A percentile compares a stretch with the other conserved stretches of the same genome.
phyloP scores from a whole-genome alignment of 2,888 invertebrate genomes.

The Biston betularia region DNA sequence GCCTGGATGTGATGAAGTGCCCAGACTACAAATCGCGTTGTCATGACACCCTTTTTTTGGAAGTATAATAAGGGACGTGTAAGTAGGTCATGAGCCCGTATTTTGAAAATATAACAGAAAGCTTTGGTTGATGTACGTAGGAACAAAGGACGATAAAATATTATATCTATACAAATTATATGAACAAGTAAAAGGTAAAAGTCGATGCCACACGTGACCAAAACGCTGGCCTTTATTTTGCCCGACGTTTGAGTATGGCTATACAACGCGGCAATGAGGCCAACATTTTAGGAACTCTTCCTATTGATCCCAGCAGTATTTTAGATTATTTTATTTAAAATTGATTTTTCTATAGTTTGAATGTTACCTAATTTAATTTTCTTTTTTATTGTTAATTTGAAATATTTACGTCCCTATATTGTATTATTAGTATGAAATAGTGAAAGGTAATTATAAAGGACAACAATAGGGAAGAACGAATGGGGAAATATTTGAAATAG shows the following conservation, averaged over 20 bases:
- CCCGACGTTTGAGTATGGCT: too few relatives aligned
- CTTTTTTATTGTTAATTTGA: too few relatives aligned
- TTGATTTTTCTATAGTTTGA: too few relatives aligned
- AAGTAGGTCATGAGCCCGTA: conserved; percentile 10
- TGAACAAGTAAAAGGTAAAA: background rate
- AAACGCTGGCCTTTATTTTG: background rate
- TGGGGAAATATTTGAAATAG: background rate
- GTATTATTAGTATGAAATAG: too few relatives aligned
- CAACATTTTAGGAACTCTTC: too few relatives aligned
- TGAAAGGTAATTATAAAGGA: too few relatives aligned
- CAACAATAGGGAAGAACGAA: background rate
- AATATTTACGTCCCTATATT: too few relatives aligned
- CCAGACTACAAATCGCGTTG: conserved; percentile 43
- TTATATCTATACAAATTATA: background rate
- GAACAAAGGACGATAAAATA: background rate
- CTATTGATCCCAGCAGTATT: too few relatives aligned
- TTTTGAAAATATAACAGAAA: background rate
- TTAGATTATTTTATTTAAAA: too few relatives aligned
- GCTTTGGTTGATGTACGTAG: background rate
- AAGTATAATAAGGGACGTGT: conserved; percentile 36
- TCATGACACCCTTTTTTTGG: conserved; percentile 49
- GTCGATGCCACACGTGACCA: background rate
- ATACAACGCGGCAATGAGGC: too few relatives aligned
- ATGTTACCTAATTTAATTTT: too few relatives aligned
- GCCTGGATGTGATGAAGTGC: conserved; percentile 56